phyloP scores from a whole-genome alignment of 37 sponge, comb jelly and placozoan genomes.

The Lycopodina hypogea region DNA sequence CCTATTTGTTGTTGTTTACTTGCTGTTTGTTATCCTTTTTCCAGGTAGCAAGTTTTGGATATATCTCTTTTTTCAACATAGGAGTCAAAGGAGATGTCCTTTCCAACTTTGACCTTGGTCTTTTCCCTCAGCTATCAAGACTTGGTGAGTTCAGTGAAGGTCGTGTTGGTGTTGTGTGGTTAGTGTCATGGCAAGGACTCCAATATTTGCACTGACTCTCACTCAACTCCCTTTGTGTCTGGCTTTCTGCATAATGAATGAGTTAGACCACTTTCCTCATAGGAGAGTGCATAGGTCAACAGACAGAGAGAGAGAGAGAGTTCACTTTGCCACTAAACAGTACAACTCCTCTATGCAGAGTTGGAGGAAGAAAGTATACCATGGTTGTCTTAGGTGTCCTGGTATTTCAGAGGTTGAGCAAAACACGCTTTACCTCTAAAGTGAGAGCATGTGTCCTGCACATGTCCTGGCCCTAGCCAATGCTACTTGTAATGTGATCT shows the following conservation, averaged over 20 bases:
- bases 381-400: too few relatives aligned
- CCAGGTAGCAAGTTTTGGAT: constrained; percentile 75
- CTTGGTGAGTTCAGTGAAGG: constrained; percentile 51
- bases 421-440: too few relatives aligned
- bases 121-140: constrained; percentile 42
- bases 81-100: constrained; percentile 67
- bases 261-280: neutral
- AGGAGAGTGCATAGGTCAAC: neutral
- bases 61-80: constrained; percentile 33
- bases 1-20: neutral
- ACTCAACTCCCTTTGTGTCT: too few relatives aligned
- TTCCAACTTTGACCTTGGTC: constrained; percentile 40
- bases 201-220: neutral
- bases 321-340: too few relatives aligned
- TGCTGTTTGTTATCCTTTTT: neutral
- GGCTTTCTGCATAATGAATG: too few relatives aligned
- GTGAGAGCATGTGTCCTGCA: too few relatives aligned
- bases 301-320: too few relatives aligned
- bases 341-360: too few relatives aligned
- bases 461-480: too few relatives aligned
- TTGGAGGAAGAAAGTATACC: too few relatives aligned
- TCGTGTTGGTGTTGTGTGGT: too few relatives aligned
- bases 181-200: neutral
- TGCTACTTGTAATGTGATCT: neutral
- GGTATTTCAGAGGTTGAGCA: too few relatives aligned